These are phyloP conservation scores for Sinella curviseta DNA, from an alignment of 1,140 invertebrate genomes.

Conservation along the genomic window DNA sequence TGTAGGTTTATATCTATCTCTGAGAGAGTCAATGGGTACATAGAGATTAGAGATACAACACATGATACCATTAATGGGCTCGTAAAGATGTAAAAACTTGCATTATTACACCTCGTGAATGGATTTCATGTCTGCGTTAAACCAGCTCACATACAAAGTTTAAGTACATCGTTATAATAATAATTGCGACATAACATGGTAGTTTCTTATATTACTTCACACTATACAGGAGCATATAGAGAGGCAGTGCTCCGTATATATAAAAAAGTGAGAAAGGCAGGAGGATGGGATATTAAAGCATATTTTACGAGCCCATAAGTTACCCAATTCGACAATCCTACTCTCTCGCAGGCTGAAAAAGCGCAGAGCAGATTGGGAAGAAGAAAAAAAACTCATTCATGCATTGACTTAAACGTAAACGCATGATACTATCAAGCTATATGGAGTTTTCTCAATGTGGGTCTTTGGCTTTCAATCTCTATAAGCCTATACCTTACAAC, in stretches of 20 bases:
- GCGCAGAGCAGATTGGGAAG: background rate
- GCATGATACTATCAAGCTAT: no score
- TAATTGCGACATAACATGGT: background rate
- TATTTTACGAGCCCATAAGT: background rate
- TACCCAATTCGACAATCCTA: background rate
- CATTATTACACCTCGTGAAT: background rate
- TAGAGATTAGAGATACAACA: constrained; percentile 9
- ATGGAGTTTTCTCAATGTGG: no score
- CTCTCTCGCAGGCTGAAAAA: no score
- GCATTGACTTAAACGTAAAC: no score
- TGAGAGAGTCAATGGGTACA: background rate
- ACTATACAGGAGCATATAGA: background rate
- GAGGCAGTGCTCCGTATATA: background rate
- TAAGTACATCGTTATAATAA: background rate
- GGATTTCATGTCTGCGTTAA: background rate
- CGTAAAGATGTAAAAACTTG: constrained; percentile 15
- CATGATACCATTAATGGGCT: constrained; percentile 11
- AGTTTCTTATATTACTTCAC: no score
- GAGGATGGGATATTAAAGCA: background rate
- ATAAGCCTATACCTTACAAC: no score
- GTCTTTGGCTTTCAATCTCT: no score
- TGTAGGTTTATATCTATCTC: no score
- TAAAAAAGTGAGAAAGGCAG: background rate
- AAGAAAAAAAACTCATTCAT: no score
- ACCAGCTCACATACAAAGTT: background rate